Evolutionary conservation across 2,113 vertebrate genomes (phyloP).

Genomic region (Peucedramus taeniatus): DNA sequence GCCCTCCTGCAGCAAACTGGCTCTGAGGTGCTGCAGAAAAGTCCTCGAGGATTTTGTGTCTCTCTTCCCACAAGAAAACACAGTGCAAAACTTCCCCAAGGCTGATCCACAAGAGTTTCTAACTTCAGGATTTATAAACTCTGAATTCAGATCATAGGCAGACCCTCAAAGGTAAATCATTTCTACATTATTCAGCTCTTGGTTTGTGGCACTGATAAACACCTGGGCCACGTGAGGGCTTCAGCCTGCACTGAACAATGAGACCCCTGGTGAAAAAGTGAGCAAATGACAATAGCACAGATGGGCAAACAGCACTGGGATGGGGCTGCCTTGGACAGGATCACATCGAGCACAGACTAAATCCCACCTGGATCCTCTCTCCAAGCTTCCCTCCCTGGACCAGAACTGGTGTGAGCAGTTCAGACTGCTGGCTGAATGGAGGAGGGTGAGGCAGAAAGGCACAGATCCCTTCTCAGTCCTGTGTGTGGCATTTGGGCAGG

Average conservation of each 20-base stretch:
- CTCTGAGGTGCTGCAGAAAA: background rate
- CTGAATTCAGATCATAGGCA: background rate
- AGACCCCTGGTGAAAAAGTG: fast-evolving
- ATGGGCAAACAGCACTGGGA: background rate
- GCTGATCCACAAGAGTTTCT: background rate
- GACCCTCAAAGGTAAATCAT: background rate
- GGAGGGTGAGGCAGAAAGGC: background rate
- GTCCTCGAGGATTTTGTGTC: background rate
- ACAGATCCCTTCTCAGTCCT: background rate
- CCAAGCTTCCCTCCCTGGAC: background rate
- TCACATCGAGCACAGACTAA: background rate
- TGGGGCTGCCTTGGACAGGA: background rate
- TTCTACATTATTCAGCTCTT: background rate
- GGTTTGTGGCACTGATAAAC: background rate
- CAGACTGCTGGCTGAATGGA: fast-evolving
- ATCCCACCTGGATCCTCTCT: background rate
- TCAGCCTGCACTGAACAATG: background rate
- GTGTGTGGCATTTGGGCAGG: background rate
- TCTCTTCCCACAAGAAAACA: background rate
- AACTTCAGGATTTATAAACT: background rate
- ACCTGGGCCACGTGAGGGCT: background rate
- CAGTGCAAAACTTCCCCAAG: background rate
- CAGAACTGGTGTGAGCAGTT: background rate
- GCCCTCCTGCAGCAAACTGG: background rate
- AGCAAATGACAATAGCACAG: background rate